Conservation (phyloP, 2,888 invertebrate species). For the Leptopilina syphax region DNA sequence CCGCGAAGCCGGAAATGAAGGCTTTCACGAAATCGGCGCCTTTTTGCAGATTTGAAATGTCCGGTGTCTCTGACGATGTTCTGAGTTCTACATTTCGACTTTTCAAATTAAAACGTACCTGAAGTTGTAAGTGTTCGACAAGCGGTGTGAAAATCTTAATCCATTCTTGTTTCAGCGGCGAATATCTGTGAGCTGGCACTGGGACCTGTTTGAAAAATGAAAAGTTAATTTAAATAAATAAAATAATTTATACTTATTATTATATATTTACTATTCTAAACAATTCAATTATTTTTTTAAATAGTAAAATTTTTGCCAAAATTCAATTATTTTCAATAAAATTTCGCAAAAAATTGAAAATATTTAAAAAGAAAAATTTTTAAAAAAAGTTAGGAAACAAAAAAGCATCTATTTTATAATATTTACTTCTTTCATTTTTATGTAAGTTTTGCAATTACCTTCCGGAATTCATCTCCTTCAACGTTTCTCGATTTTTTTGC, state of each 20-base stretch:
- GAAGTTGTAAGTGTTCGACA: conserved; percentile 95
- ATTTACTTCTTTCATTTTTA: too few species aligned
- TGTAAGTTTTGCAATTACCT: conserved; percentile 56
- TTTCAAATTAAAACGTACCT: conserved; percentile 95
- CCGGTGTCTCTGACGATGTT: conserved; percentile 84
- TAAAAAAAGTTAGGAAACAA: neutral
- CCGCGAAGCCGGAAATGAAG: conserved; percentile 96
- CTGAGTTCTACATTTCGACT: conserved; percentile 93
- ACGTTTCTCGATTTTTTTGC: conserved; percentile 65
- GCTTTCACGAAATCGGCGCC: conserved; percentile 99
- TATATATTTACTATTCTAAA: too few species aligned
- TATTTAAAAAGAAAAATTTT: neutral
- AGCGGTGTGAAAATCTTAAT: conserved; percentile 97
- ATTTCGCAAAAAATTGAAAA: too few species aligned
- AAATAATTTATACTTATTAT: too few species aligned
- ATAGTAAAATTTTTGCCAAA: too few species aligned
- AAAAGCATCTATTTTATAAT: too few species aligned
- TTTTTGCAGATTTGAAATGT: conserved; percentile 95
- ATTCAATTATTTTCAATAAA: too few species aligned
- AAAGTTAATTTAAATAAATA: conserved; percentile 8
- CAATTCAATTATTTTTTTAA: neutral
- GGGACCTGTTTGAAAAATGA: conserved; percentile 77
- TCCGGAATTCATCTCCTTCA: conserved; percentile 67
- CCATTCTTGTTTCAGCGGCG: conserved; percentile 98
- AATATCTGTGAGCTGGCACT: conserved; percentile 96